Conservation (phyloP, 2,113 vertebrate genomes). For the Platysteira castanea region DNA sequence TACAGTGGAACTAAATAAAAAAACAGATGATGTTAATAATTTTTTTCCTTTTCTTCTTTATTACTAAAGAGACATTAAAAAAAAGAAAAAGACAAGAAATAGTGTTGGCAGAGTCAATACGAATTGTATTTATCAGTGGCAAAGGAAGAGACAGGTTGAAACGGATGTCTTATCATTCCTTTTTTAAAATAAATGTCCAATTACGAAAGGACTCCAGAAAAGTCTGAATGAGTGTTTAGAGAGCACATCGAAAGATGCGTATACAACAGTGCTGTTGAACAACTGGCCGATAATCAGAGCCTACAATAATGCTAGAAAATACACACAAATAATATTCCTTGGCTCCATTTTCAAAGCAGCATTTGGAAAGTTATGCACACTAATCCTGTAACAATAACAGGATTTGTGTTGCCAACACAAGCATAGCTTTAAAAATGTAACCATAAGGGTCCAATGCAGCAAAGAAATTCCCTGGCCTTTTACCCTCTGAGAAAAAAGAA, state of each 20-base stretch:
- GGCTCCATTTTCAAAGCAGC: constrained; percentile 60
- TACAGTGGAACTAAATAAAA: neutral
- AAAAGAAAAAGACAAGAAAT: neutral
- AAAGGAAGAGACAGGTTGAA: neutral
- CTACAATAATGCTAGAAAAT: constrained; percentile 53
- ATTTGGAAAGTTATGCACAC: constrained; percentile 60
- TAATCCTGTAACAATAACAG: constrained; percentile 68
- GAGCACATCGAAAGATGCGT: neutral
- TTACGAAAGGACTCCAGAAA: neutral
- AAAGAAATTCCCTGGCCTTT: constrained; percentile 43
- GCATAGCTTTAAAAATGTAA: constrained; percentile 58
- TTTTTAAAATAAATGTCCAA: neutral
- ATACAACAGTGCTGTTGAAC: neutral
- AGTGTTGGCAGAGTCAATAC: neutral
- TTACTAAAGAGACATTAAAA: neutral
- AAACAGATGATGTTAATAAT: neutral
- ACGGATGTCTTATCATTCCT: neutral
- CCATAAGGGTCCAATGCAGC: constrained; percentile 26
- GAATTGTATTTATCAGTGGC: neutral
- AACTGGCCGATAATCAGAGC: constrained; percentile 39
- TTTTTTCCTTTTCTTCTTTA: neutral
- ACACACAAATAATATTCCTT: constrained; percentile 64
- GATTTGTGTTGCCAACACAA: constrained; percentile 60
- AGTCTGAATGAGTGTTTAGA: constrained; percentile 15
- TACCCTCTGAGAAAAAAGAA: constrained; percentile 17